Percentiles rank a stretch among this genome's conserved stretches.
These are phyloP conservation scores for Geotria australis DNA, from an alignment of 2,797 vertebrate genomes.

Conservation along the genomic window DNA sequence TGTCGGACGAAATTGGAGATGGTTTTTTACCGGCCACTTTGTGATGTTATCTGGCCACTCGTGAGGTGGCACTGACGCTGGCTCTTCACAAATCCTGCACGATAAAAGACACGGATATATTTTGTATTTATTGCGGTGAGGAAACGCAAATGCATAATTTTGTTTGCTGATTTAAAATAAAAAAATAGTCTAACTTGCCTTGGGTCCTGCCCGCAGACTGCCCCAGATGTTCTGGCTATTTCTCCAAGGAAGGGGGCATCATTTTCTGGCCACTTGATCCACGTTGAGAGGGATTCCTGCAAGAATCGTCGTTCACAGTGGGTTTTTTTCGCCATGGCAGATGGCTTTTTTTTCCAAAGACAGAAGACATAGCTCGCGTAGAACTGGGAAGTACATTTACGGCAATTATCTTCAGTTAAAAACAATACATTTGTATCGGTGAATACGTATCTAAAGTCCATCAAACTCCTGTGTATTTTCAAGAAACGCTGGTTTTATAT, in stretches of 20 bases:
- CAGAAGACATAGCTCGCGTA: no score
- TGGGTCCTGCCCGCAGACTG: conserved; percentile 90
- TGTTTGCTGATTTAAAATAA: no score
- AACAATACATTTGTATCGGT: no score
- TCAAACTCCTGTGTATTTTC: no score
- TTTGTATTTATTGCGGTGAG: background rate
- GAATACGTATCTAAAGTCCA: no score
- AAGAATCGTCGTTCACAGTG: background rate
- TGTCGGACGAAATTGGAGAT: no score
- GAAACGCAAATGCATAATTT: background rate
- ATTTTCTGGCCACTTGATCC: conserved; percentile 79
- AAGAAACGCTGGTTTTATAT: no score
- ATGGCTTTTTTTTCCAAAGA: no score
- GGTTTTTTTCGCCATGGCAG: background rate
- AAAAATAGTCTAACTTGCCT: conserved; percentile 32
- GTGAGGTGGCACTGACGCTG: conserved; percentile 60
- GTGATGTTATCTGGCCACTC: conserved; percentile 96
- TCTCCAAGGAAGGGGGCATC: conserved; percentile 31
- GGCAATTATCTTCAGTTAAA: no score
- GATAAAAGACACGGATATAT: background rate
- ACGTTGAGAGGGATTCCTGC: conserved; percentile 60
- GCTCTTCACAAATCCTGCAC: conserved; percentile 60
- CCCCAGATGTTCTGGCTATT: conserved; percentile 30
- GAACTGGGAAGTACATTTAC: no score
- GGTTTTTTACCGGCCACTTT: conserved; percentile 45